Base-by-base conservation (phyloP, 2,113 vertebrate genomes). In the Pithys albifrons region DNA sequence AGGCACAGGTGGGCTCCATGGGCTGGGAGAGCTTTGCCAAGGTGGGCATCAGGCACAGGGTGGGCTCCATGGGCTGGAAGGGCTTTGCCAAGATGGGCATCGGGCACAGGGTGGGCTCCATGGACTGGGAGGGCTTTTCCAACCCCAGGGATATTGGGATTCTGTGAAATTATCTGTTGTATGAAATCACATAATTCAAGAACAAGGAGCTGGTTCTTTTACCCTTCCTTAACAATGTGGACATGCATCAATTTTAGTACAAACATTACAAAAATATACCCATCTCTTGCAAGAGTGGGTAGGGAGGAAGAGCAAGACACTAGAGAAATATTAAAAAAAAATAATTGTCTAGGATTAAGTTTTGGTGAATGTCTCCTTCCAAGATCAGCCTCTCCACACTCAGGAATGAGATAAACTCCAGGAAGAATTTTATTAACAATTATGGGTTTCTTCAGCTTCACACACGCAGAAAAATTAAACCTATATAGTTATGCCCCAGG, bases 51-150 rank as follows among this genome's bases (percentile, higher is more conserved):
- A 2, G 52, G 29, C 13, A 7, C 5, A 58, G 37, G 9, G 14
- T 4, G 45, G 33, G 18, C 27, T 28, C 4, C 0, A 18, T 9
- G 33, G 6, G 0, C 12, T 22, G 5, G 39, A 14, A 10, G 27
- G 7, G 1, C 2, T 78, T 54, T 24, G 12, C 41, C 77, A 69
- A 0, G n/a, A n/a, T 58, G 52, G 25, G 29, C 2, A 66, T 0
- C 0, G 3, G 52, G 24, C 16, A 7, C 5, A 49, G 37, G 9
- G 14, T 4, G 45, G 33, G 18, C 27, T 33, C 4, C 0, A 18
- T 9, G 33, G 7, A 0, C 9, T 22, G 5, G 39, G 14, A 10
- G 27, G 7, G 1, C 2, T 78, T 62, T 24, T 8, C 55, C 55
- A 78, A 0, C 14, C 46, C 39, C 24, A 16, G 4, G 2, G n/a